Conservation (phyloP, 2,797 vertebrate species). For the Florisuga fusca region DNA sequence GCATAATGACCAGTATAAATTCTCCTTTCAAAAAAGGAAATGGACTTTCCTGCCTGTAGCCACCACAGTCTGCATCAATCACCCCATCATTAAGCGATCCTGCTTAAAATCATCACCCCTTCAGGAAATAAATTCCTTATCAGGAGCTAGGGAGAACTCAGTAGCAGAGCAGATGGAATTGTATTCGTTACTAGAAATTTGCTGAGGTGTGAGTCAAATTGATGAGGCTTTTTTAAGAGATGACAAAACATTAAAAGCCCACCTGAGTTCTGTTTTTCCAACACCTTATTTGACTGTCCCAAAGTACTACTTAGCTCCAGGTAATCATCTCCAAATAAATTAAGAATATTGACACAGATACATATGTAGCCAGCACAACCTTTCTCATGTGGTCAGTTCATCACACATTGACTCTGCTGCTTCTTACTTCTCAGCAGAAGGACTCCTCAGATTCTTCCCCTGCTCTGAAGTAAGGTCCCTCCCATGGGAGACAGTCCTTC, state of each 20-base stretch:
- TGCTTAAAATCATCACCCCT: not conserved
- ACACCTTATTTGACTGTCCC: not conserved
- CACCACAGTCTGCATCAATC: not conserved
- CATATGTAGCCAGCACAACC: not conserved
- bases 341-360: not conserved
- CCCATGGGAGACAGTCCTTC: no score
- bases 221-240: not conserved
- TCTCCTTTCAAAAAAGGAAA: slow-evolving; percentile 22
- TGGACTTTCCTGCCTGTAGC: not conserved
- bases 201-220: not conserved
- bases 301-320: not conserved
- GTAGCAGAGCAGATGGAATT: not conserved
- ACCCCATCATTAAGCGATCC: not conserved
- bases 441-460: no score
- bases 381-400: no score
- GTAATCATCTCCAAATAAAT: not conserved
- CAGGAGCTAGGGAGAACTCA: not conserved
- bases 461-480: no score
- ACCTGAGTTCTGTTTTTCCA: not conserved
- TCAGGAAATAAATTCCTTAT: not conserved
- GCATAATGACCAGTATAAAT: slow-evolving; percentile 7
- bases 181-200: not conserved
- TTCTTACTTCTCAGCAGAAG: no score
- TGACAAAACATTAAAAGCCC: not conserved
- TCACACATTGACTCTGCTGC: no score